Evolutionary conservation across 2,113 vertebrate species (phyloP).

Genomic region (Aldabrachelys gigantea): DNA sequence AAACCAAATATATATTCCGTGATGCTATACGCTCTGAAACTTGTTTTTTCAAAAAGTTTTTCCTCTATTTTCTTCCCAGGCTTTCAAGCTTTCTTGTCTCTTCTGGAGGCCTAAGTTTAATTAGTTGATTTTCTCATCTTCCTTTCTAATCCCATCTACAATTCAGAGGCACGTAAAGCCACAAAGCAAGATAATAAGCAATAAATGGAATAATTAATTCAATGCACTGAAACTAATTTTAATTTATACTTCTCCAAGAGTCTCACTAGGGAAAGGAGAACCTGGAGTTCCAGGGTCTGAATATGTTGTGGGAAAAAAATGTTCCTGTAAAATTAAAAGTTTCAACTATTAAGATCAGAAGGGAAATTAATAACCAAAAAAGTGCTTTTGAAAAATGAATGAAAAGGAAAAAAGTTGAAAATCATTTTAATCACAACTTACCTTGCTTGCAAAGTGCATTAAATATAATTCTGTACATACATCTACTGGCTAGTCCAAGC

Average conservation of each 20-base stretch:
- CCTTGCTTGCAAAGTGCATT: not conserved
- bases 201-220: conserved; percentile 80
- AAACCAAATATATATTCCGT: conserved; percentile 35
- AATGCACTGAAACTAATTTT: conserved; percentile 77
- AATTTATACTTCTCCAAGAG: conserved; percentile 72
- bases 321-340: conserved; percentile 39
- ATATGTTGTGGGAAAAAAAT: conserved; percentile 12
- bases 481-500: not conserved
- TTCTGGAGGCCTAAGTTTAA: conserved; percentile 73
- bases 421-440: not conserved
- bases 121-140: conserved; percentile 69
- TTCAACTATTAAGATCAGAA: conserved; percentile 47
- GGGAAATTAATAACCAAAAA: conserved; percentile 44
- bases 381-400: conserved; percentile 12
- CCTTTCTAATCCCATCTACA: conserved; percentile 70
- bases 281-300: conserved; percentile 56
- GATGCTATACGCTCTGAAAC: not conserved
- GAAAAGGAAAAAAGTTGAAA: conserved; percentile 10
- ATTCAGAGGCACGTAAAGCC: conserved; percentile 71
- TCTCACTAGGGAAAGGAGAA: conserved; percentile 65
- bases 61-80: conserved; percentile 11
- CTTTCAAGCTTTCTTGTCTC: conserved; percentile 48
- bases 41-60: conserved; percentile 55
- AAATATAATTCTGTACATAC: not conserved
- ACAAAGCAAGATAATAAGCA: conserved; percentile 78